Base-by-base conservation (phyloP, 2,113 vertebrate species). In the Caracal caracal region DNA sequence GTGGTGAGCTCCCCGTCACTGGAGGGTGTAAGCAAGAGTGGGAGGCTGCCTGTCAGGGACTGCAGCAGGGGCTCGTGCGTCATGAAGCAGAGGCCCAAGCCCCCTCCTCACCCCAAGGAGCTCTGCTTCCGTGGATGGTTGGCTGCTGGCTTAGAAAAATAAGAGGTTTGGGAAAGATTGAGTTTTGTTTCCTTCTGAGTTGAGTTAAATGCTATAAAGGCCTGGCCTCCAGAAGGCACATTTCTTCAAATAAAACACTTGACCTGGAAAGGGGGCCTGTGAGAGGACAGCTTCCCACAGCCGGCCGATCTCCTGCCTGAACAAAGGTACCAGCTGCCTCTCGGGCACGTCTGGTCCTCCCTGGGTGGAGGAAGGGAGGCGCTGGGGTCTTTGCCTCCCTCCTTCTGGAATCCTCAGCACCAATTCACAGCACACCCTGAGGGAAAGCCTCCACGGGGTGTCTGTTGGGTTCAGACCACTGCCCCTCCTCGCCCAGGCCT, bases 221-320 rank as follows among this genome's bases (percentile, higher is more conserved):
- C 37, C 78, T 95, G 6, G 3, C 85, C 75, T 93, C 94, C 94
- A 70, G 83, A 88, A 96, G 86, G 65, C 68, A 53, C 0, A 0
- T 90, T 82, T 97, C 90, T 97, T 49, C 96, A 96, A 61, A 93
- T 97, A 96, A 98, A 98, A 24, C 76, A 84, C 87, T 68, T 98
- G 98, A 97, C 95, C 96, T 96, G 96, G 95, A 98, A 98, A 97
- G 88, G 59, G 80, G 49, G 47, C 75, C 79, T 26, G 0, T 3
- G 49, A 94, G 92, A 96, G 47, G 40, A 59, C 33, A 82, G 30
- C 92, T 61, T 94, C 87, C 87, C 90, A 28, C 66, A 70, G 88
- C 95, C 91, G 28, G 30, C 40, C 61, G 53, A 65, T 87, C 40
- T 61, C 83, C 65, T 20, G 81, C 82, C 56, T 11, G 70, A 96